Base-by-base conservation (phyloP, 2,797 vertebrate species). In the Micromesistius poutassou region DNA sequence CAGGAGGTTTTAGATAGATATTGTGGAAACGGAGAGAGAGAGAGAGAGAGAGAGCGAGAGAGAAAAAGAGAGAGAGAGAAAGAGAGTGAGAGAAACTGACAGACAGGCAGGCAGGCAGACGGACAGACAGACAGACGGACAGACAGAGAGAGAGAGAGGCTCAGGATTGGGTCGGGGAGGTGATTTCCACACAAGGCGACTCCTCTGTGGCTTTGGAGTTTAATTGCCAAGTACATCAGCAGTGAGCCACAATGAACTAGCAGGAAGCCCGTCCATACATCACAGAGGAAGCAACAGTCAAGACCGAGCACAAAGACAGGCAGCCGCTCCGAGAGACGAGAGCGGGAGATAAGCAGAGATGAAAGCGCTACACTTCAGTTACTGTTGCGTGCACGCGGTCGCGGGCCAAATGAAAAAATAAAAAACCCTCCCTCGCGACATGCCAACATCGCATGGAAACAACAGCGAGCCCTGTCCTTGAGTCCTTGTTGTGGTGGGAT, bases 151-250 rank as follows among this genome's bases (percentile, higher is more conserved):
- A 55, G 76, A 36, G 73, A 19, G 16, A 76, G 14, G 82, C 79
- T 78, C 77, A 87, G 86, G 84, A 87, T 81, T 87, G 88, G 91
- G 87, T 87, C 87, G 92, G 91, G 81, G 71, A 75, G 86, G 84
- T 85, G 74, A 46, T 73, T 81, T 75, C 82, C 82, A 62, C 55
- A 25, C 22, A n/a, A 5, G 22, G 55, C 55, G 7, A 62, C n/a
- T 22, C 6, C 55, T 89, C 87, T 90, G 88, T 84, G 82, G 86
- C 84, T 86, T 91, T 84, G 85, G 85, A 86, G 86, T 91, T 91
- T 93, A 93, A 92, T 93, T 92, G 89, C 89, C 77, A 86, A 87
- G 88, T 90, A 89, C 89, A 90, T 92, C 89, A 85, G 85, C 84
- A 74, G 62, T 16, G 31, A 82, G 82, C 83, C 80, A 87, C 88